Base-by-base conservation (phyloP, 2,888 invertebrate species). In the Lathronympha strigana region DNA sequence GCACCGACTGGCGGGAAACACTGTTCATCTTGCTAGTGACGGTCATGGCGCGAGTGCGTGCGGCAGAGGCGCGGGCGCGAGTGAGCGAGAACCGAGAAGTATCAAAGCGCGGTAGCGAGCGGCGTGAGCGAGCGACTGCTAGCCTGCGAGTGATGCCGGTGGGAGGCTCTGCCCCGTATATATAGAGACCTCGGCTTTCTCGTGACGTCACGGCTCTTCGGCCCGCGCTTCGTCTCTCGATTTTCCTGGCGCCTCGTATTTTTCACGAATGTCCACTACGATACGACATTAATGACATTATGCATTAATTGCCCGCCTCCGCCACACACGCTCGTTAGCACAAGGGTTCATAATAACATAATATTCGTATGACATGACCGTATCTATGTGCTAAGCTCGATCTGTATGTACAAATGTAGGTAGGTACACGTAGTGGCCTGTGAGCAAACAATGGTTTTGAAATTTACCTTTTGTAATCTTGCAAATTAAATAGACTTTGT, bases 1-100 rank as follows among this genome's bases (percentile, higher is more conserved):
- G 82, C 78, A 89, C 78, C 69, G 91, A 88, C 75, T 87, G 91
- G 80, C 92, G 90, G 79, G 92, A 90, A 69, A 92, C 91, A 81
- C 90, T 91, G 81, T 92, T 92, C 90, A 92, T 90, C 80, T 92
- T 92, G 84, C 92, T 92, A 76, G 88, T 83, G 75, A 92, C 92
- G 64, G 92, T 92, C 92, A 92, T 92, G 73, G 71, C 75, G 82
- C 83, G 84, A 82, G 83, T 80, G 79, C 68, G 73, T 77, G 79
- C 79, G 80, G 66, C 68, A 76, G 75, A 74, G 69, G 79, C 80
- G 81, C 82, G 82, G 73, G 82, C 75, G 80, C 84, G 71, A 90
- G 72, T 88, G 84, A 87, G 73, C 78, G 79, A 82, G 81, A 80
- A 71, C 66, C 67, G 72, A 67, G 61, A 55, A 66, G 45, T 70